These are phyloP conservation scores for Amazona vittata DNA, from an alignment of 2,113 vertebrate species.

Conservation along the genomic window DNA sequence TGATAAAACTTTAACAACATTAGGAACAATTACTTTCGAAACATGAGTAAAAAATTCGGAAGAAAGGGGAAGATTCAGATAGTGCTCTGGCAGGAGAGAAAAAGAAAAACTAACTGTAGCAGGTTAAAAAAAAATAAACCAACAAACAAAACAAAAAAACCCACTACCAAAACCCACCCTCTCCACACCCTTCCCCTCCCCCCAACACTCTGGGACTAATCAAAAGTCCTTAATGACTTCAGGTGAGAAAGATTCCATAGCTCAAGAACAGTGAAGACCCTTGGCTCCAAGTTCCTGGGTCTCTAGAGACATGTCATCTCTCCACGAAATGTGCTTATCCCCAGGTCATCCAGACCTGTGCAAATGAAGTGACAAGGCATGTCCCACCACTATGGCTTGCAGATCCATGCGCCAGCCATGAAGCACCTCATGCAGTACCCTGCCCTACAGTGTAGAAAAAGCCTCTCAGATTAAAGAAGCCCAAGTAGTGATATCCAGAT, in stretches of 20 bases:
- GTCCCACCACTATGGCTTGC: background rate
- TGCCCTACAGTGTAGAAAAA: background rate
- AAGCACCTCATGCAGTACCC: background rate
- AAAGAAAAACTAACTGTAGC: background rate
- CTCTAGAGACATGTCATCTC: background rate
- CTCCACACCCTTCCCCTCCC: too few relatives aligned
- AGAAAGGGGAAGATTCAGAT: background rate
- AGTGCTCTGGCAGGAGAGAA: background rate
- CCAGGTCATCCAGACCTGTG: background rate
- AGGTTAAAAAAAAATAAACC: background rate
- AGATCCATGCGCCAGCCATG: background rate
- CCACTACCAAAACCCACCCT: background rate
- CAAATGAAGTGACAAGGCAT: background rate
- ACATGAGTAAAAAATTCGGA: background rate
- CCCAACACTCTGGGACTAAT: background rate
- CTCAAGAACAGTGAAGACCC: background rate
- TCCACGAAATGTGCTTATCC: background rate
- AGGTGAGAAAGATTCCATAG: background rate
- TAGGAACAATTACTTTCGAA: background rate
- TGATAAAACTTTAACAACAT: background rate
- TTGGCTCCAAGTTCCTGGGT: background rate
- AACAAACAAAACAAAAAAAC: background rate
- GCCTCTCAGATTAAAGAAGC: background rate
- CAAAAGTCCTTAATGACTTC: background rate
- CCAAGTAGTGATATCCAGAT: background rate